Evolutionary conservation across 2,113 vertebrate genomes (phyloP).

Genomic region (Menura novaehollandiae): DNA sequence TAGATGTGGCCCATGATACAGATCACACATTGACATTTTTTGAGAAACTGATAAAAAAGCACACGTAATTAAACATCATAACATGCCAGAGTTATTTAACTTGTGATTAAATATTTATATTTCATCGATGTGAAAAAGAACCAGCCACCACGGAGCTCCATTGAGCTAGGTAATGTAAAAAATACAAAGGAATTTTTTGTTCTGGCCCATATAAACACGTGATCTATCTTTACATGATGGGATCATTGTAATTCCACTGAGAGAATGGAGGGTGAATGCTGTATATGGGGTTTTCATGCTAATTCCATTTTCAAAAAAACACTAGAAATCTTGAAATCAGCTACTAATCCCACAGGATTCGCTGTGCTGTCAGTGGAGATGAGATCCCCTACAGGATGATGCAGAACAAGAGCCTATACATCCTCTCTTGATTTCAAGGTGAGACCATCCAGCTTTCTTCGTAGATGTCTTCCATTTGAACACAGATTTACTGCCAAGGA

Average conservation of each 20-base stretch:
- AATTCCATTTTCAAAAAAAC: neutral
- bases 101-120: neutral
- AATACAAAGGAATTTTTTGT: neutral
- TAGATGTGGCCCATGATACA: neutral
- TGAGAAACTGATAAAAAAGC: neutral
- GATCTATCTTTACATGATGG: neutral
- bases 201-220: rapidly evolving
- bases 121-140: neutral
- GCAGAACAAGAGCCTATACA: neutral
- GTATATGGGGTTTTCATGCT: neutral
- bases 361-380: neutral
- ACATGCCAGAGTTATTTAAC: neutral
- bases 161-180: neutral
- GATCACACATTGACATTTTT: neutral
- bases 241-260: neutral
- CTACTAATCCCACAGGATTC: neutral
- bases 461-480: rapidly evolving
- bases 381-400: neutral
- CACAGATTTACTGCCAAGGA: neutral
- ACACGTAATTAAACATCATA: neutral
- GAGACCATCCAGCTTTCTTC: neutral
- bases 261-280: neutral
- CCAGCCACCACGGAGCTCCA: neutral
- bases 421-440: neutral
- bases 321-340: neutral